Evolutionary conservation across 1,140 invertebrate genomes (phyloP).

Genomic region (Trichogramma pretiosum): DNA sequence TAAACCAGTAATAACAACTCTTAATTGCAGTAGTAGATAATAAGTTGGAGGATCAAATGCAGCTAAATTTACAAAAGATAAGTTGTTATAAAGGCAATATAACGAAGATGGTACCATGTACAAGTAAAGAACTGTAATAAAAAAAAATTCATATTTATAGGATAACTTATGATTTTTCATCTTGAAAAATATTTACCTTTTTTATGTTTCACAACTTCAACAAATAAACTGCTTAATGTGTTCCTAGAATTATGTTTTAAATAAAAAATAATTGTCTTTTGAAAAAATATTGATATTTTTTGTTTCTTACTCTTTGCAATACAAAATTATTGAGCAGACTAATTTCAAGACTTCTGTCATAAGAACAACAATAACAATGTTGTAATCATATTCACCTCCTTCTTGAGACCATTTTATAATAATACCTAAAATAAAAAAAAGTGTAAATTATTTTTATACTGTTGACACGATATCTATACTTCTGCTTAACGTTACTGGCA

Average conservation of each 20-base stretch:
- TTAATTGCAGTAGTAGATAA: conserved; percentile 82
- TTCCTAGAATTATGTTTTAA: conserved; percentile 39
- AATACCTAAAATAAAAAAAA: conserved; percentile 74
- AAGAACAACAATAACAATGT: conserved; percentile 78
- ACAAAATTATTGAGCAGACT: conserved; percentile 60
- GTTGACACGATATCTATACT: no score
- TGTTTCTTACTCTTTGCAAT: conserved; percentile 59
- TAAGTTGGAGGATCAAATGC: conserved; percentile 92
- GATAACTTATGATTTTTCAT: no score
- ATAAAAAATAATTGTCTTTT: not conserved
- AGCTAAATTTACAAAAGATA: conserved; percentile 84
- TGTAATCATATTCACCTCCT: conserved; percentile 76
- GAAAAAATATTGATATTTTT: conserved; percentile 10
- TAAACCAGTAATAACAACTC: conserved; percentile 86
- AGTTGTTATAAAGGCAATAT: conserved; percentile 93
- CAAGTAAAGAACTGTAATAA: conserved; percentile 57
- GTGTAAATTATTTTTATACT: no score
- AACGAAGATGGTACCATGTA: conserved; percentile 86
- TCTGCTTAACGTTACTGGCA: no score
- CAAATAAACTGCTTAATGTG: conserved; percentile 42
- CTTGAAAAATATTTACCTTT: conserved; percentile 29
- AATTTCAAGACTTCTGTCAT: conserved; percentile 83
- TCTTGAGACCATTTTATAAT: conserved; percentile 83
- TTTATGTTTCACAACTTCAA: conserved; percentile 51
- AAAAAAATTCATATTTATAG: no score